phyloP scores from a whole-genome alignment of 1,140 invertebrate species.

The Drosophila suzukii region DNA sequence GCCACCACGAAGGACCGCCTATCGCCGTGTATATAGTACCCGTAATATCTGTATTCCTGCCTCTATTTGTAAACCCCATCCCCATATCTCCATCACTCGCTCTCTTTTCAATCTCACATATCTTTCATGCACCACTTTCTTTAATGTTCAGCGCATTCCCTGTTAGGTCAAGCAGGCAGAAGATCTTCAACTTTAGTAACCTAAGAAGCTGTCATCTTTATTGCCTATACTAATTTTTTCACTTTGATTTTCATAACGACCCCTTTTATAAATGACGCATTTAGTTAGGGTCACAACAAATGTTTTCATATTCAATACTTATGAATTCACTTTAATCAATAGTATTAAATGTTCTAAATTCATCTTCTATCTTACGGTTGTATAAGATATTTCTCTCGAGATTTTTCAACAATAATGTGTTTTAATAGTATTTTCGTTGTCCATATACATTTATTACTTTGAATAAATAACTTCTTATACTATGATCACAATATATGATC shows the following conservation, averaged over 20 bases:
- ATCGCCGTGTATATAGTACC: conserved; percentile 18
- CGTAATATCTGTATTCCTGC: not conserved
- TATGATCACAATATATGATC: too few relatives aligned
- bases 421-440: too few relatives aligned
- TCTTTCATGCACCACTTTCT: conserved; percentile 40
- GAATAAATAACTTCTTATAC: too few relatives aligned
- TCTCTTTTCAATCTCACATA: conserved; percentile 6
- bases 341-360: too few relatives aligned
- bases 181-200: not conserved
- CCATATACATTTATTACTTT: too few relatives aligned
- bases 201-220: conserved; percentile 1
- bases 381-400: too few relatives aligned
- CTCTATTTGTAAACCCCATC: conserved; percentile 21
- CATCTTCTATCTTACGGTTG: too few relatives aligned
- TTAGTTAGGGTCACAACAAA: not conserved
- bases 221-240: not conserved
- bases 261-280: not conserved
- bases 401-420: too few relatives aligned
- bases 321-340: not conserved
- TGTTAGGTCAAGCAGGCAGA: conserved; percentile 53
- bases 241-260: conserved; percentile 32
- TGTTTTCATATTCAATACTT: not conserved
- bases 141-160: conserved; percentile 67
- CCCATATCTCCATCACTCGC: conserved; percentile 18
- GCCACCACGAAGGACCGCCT: conserved; percentile 42